Evolutionary conservation across 2,113 vertebrate genomes (phyloP).

Genomic region (Hypomesus transpacificus): DNA sequence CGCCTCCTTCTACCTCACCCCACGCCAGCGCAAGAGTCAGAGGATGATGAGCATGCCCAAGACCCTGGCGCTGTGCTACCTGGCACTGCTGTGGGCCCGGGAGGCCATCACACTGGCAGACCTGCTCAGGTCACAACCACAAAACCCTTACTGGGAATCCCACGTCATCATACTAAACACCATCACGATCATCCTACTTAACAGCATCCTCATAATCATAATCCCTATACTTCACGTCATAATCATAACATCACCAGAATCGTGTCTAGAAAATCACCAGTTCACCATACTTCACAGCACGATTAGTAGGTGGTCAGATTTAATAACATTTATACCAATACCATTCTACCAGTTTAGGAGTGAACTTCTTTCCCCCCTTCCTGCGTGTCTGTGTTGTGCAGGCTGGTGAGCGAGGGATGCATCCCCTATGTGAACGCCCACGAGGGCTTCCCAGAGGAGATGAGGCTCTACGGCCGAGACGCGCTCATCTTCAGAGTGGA

Average conservation of each 20-base stretch:
- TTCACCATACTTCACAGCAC: too few relatives aligned
- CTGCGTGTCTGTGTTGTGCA: slow-evolving; percentile 30
- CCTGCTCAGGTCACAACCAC: slow-evolving; percentile 44
- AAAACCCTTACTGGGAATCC: not conserved
- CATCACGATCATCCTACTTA: too few relatives aligned
- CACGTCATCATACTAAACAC: too few relatives aligned
- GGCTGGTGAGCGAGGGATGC: slow-evolving; percentile 60
- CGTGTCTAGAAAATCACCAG: too few relatives aligned
- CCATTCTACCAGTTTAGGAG: too few relatives aligned
- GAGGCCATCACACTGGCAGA: slow-evolving; percentile 51
- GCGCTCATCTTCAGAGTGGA: slow-evolving; percentile 55
- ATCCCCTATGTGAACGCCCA: slow-evolving; percentile 65
- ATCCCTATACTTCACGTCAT: too few relatives aligned
- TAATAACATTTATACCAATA: too few relatives aligned
- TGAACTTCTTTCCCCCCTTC: too few relatives aligned
- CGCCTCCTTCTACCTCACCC: not conserved
- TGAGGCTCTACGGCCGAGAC: slow-evolving; percentile 59
- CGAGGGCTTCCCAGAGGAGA: slow-evolving; percentile 63
- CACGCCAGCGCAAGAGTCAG: not conserved
- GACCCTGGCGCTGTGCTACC: slow-evolving; percentile 46
- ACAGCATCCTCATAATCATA: too few relatives aligned
- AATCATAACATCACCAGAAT: too few relatives aligned
- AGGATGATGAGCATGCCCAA: slow-evolving; percentile 48
- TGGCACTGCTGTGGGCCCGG: slow-evolving; percentile 46
- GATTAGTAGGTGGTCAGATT: too few relatives aligned